These are phyloP conservation scores for Zootermopsis nevadensis DNA, from an alignment of 2,888 invertebrate genomes.

Conservation along the genomic window DNA sequence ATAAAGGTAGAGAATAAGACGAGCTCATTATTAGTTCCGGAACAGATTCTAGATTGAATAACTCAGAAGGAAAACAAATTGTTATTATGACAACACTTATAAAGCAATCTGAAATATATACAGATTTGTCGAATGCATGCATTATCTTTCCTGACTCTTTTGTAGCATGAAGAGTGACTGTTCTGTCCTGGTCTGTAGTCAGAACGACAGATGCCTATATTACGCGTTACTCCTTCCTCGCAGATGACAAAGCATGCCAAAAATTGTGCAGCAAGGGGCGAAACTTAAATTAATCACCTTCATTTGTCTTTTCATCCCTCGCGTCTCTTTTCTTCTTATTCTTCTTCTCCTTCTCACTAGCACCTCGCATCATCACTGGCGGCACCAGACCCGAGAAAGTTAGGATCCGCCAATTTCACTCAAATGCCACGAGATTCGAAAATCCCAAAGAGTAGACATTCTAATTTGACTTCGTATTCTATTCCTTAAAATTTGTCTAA, in stretches of 20 bases:
- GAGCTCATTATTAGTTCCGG: background rate
- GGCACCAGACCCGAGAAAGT: constrained; percentile 41
- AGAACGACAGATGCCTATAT: background rate
- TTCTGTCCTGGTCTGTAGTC: too few species aligned
- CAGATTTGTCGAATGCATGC: too few species aligned
- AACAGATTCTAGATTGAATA: background rate
- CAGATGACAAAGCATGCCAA: constrained; percentile 23
- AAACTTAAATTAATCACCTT: constrained; percentile 29
- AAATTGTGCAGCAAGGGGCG: constrained; percentile 5
- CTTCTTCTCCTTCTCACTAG: constrained; percentile 3
- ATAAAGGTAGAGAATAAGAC: background rate
- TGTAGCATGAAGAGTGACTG: too few species aligned
- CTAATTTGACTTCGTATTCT: background rate
- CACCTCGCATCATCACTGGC: background rate
- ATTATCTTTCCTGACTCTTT: too few species aligned
- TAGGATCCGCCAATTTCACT: background rate
- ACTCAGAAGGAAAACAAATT: background rate
- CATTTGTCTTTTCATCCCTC: constrained; percentile 26
- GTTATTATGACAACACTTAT: background rate
- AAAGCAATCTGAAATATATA: too few species aligned
- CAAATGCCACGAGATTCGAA: background rate
- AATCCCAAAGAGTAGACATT: too few species aligned
- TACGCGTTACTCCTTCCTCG: background rate
- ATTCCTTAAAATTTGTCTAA: background rate
- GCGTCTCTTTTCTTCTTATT: background rate